Conservation (phyloP, 2,113 vertebrate genomes). For the Marmota monax region DNA sequence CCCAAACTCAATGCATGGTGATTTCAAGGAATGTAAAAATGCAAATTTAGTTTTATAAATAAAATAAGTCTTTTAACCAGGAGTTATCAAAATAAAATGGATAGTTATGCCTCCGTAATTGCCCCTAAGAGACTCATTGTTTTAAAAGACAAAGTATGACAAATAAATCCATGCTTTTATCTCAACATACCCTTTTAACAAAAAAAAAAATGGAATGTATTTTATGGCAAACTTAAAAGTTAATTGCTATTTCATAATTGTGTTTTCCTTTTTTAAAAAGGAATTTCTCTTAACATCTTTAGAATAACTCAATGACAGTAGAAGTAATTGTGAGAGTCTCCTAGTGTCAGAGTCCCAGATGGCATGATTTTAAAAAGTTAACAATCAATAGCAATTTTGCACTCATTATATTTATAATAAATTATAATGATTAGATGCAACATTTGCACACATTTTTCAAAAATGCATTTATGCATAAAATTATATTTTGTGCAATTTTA, state of each 20-base stretch:
- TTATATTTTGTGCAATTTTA: slow-evolving; percentile 67
- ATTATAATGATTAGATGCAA: slow-evolving; percentile 62
- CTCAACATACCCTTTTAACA: not conserved
- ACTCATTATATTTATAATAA: slow-evolving; percentile 66
- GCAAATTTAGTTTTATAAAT: not conserved
- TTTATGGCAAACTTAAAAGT: slow-evolving; percentile 56
- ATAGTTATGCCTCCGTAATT: not conserved
- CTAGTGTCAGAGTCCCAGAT: slow-evolving; percentile 62
- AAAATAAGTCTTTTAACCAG: not conserved
- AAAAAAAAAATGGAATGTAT: not conserved
- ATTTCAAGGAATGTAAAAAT: not conserved
- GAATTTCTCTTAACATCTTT: slow-evolving; percentile 7
- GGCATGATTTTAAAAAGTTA: slow-evolving; percentile 44
- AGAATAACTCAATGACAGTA: slow-evolving; percentile 52
- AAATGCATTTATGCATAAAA: slow-evolving; percentile 68
- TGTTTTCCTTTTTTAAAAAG: slow-evolving; percentile 32
- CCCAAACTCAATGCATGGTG: not conserved
- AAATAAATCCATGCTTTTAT: slow-evolving; percentile 18
- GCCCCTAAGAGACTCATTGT: not conserved
- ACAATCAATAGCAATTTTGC: slow-evolving; percentile 54
- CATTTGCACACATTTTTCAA: slow-evolving; percentile 69
- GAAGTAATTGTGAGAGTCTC: not conserved
- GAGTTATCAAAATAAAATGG: slow-evolving; percentile 30
- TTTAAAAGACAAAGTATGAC: slow-evolving; percentile 8
- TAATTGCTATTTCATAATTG: slow-evolving; percentile 51